Conservation (phyloP, 1,140 invertebrate genomes). For the Sinonovacula constricta region DNA sequence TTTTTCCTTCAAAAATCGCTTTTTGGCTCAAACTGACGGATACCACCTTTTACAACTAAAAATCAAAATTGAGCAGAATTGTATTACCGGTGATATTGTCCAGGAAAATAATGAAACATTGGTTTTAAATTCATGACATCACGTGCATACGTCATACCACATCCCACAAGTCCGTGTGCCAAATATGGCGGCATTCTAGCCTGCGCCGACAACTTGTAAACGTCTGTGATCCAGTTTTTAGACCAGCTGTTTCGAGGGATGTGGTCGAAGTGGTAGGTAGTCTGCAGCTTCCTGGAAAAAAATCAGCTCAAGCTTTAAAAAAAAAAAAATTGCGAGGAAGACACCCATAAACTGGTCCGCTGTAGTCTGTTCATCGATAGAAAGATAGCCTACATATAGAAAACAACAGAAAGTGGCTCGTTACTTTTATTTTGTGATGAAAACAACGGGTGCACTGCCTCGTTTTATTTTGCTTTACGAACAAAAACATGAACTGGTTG, state of each 20-base stretch:
- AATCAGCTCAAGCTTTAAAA: too few relatives aligned
- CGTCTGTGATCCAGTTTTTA: slow-evolving; percentile 26
- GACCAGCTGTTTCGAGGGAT: not conserved
- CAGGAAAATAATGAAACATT: not conserved
- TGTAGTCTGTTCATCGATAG: too few relatives aligned
- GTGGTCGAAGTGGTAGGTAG: slow-evolving; percentile 6
- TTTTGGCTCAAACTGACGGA: not conserved
- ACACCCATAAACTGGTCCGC: too few relatives aligned
- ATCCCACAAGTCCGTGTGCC: slow-evolving; percentile 39
- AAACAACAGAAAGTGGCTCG: too few relatives aligned
- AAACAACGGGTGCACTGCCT: too few relatives aligned
- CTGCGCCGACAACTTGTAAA: not conserved
- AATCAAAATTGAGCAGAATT: not conserved
- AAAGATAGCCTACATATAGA: too few relatives aligned
- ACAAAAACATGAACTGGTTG: too few relatives aligned
- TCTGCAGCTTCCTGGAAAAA: slow-evolving; percentile 7
- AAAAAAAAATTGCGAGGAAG: too few relatives aligned
- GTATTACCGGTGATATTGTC: not conserved
- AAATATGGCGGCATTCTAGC: slow-evolving; percentile 16
- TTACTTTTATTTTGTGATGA: too few relatives aligned
- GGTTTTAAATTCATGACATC: slow-evolving; percentile 8
- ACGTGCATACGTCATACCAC: slow-evolving; percentile 31
- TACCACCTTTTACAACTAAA: too few relatives aligned
- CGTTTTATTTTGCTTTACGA: too few relatives aligned
- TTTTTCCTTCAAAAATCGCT: not conserved